Percentiles rank a stretch among this genome's conserved stretches.
Conservation (phyloP, 2,888 invertebrate genomes). For the Eupelmus urozonus region DNA sequence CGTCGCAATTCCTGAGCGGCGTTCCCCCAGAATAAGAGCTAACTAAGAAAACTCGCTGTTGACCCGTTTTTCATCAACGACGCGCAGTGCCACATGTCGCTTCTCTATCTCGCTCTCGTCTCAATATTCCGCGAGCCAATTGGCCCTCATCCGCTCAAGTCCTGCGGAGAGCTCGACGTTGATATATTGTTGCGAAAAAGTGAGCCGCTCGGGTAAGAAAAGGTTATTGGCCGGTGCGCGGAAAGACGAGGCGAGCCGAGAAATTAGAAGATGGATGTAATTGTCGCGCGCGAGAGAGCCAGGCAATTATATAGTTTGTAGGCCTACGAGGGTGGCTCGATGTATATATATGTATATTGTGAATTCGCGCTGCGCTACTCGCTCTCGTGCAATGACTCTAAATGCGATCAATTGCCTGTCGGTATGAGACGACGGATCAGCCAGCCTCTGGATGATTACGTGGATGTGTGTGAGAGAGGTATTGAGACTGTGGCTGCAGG, state of each 20-base stretch:
- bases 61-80: conserved; percentile 27
- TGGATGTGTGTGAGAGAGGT: background rate
- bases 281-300: conserved; percentile 24
- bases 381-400: conserved; percentile 29
- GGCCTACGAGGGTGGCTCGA: background rate
- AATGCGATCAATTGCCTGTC: conserved; percentile 52
- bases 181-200: background rate
- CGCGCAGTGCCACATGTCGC: background rate
- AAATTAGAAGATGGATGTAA: conserved; percentile 54
- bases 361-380: background rate
- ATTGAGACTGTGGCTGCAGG: too few relatives aligned
- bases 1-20: background rate
- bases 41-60: conserved; percentile 37
- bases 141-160: background rate
- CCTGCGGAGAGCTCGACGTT: background rate
- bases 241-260: background rate
- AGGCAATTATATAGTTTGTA: conserved; percentile 31
- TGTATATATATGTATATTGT: background rate
- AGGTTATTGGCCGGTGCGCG: conserved; percentile 42
- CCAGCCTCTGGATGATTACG: background rate
- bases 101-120: background rate
- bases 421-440: background rate
- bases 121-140: background rate
- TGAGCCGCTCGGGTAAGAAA: conserved; percentile 9
- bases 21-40: background rate